Conservation (phyloP, 2,888 invertebrate genomes). For the Eudemis profundana region DNA sequence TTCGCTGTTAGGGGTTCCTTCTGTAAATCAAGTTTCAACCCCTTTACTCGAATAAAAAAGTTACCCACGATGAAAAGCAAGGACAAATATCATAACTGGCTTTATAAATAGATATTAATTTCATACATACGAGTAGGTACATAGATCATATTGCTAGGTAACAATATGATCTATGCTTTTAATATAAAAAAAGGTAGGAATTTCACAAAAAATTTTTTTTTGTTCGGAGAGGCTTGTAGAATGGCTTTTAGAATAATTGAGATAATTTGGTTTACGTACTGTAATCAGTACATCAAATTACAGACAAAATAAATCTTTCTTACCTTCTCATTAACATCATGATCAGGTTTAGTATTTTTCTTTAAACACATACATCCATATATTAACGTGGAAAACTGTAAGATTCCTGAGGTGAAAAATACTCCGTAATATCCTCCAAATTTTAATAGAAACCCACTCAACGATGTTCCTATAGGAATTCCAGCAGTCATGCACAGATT, state of each 20-base stretch:
- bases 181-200: too few relatives aligned
- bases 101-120: too few relatives aligned
- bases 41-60: not conserved
- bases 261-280: too few relatives aligned
- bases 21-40: constrained; percentile 63
- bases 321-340: constrained; percentile 62
- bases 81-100: too few relatives aligned
- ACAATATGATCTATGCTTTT: too few relatives aligned
- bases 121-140: too few relatives aligned
- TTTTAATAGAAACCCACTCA: constrained; percentile 81
- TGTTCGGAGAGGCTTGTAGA: too few relatives aligned
- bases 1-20: constrained; percentile 58
- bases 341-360: constrained; percentile 65
- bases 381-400: constrained; percentile 73
- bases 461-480: constrained; percentile 82
- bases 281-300: too few relatives aligned
- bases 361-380: constrained; percentile 69
- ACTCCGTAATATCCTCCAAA: constrained; percentile 76
- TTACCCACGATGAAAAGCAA: not conserved
- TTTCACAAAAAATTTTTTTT: too few relatives aligned
- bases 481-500: constrained; percentile 86
- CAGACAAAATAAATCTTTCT: too few relatives aligned
- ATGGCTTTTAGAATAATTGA: too few relatives aligned
- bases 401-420: constrained; percentile 64
- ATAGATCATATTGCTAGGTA: too few relatives aligned